A percentile compares a stretch with the other conserved stretches of the same genome.
These are phyloP conservation scores for Dendrocincla fuliginosa DNA, from an alignment of 2,797 vertebrate species.

Conservation along the genomic window DNA sequence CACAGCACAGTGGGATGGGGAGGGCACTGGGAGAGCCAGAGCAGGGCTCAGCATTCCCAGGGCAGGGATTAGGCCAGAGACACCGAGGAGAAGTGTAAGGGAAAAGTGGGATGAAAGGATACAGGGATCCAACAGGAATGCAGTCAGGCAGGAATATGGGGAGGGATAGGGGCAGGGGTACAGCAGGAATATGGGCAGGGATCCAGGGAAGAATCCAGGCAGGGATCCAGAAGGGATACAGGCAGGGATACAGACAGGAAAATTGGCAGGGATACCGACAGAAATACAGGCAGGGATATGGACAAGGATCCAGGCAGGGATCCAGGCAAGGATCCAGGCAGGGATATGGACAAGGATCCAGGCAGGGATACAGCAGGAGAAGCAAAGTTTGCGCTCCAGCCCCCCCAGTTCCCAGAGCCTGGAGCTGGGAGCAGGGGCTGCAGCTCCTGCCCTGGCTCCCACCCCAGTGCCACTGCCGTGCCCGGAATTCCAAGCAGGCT, in stretches of 20 bases:
- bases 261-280: neutral
- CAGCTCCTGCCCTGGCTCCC: constrained; percentile 1
- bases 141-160: neutral
- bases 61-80: neutral
- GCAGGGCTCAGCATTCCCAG: neutral
- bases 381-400: neutral
- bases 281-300: neutral
- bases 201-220: neutral
- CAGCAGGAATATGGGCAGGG: neutral
- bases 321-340: neutral
- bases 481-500: constrained; percentile 16
- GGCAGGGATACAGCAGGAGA: neutral
- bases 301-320: neutral
- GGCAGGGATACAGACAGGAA: neutral
- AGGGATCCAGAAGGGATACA: neutral
- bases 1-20: neutral
- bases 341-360: neutral
- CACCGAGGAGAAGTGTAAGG: neutral
- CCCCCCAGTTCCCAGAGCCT: neutral
- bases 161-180: neutral
- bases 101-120: neutral
- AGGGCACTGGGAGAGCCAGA: neutral
- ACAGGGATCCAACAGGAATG: neutral
- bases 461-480: neutral
- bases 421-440: neutral